Base-by-base conservation (phyloP, 2,113 vertebrate species). In the Stomatorhinus ivindoensis region DNA sequence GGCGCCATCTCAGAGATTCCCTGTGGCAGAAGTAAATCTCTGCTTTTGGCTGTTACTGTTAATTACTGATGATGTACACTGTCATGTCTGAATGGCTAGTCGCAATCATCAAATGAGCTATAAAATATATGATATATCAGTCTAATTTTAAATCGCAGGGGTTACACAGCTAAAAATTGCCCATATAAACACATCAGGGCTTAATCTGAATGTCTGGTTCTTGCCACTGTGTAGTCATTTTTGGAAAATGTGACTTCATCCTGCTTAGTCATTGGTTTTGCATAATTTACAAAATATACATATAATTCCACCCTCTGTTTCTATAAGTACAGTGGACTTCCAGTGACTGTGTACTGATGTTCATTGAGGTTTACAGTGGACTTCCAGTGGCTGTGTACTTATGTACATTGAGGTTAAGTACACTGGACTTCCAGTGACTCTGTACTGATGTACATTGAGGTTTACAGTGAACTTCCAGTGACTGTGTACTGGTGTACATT, bases 41-140 rank as follows among this genome's bases (percentile, higher is more conserved):
- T 35, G 51, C 50, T 61, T 47, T 55, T 87, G 84, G 61, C 89
- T 76, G 85, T 87, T 87, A 53, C 48, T 80, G 61, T 89, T 80
- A 53, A 87, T 76, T 24, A 53, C 55, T 19, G 51, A 47, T 65
- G 83, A 55, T 48, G 83, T 47, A 73, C 42, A 10, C 58, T 19
- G 51, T 21, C 35, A 17, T 53, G 69, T 85, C 39, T 53, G 11
- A 84, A 39, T 85, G 44, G 53, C 44, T 15, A 47, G 19, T 84
- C 44, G 0, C 24, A 47, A 24, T 84, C 82, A 47, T 21, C 19
- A 39, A n/a, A 44, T 9, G 39, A 24, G 47, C 35, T 24, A 84
- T 24, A 24, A 46, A 44, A 46, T 83, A 24, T 84, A 44, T 82
- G 27, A 39, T 46, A 17, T n/a, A n/a, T 44, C 44, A n/a, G 47